phyloP scores from a whole-genome alignment of 2,113 vertebrate species.

The Oriolus oriolus region DNA sequence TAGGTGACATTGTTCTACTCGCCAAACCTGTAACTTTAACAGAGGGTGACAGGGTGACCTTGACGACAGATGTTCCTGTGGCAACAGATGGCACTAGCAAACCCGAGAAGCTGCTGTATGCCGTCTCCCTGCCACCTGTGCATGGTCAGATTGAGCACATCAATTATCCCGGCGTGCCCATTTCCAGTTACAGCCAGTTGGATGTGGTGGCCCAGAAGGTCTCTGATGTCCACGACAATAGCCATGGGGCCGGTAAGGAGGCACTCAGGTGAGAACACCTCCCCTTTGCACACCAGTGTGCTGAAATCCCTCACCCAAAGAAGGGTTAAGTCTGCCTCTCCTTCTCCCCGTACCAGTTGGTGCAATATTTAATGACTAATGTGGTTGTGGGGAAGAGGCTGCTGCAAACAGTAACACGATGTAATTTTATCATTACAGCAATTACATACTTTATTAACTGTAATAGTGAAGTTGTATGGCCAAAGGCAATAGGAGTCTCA shows the following conservation, averaged over 20 bases:
- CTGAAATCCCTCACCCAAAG: not conserved
- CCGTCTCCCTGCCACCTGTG: slow-evolving; percentile 80
- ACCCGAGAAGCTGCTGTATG: slow-evolving; percentile 87
- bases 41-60: slow-evolving; percentile 90
- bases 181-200: slow-evolving; percentile 84
- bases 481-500: not conserved
- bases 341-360: not conserved
- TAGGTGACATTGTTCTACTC: slow-evolving; percentile 86
- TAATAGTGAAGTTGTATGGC: not conserved
- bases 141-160: slow-evolving; percentile 88
- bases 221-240: slow-evolving; percentile 82
- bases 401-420: not conserved
- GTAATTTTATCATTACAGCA: not conserved
- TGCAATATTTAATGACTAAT: not conserved
- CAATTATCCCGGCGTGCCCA: slow-evolving; percentile 79
- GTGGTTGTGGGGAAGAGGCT: not conserved
- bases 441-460: slow-evolving; percentile 30
- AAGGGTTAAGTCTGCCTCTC: slow-evolving; percentile 24
- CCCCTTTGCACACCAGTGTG: not conserved
- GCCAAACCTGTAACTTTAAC: slow-evolving; percentile 84
- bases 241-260: slow-evolving; percentile 70
- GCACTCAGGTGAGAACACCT: slow-evolving; percentile 80
- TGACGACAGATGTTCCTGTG: slow-evolving; percentile 91
- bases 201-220: slow-evolving; percentile 86
- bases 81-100: slow-evolving; percentile 85